These are phyloP conservation scores for Pachycephus smyrnensis DNA, from an alignment of 2,888 invertebrate genomes.

Conservation along the genomic window DNA sequence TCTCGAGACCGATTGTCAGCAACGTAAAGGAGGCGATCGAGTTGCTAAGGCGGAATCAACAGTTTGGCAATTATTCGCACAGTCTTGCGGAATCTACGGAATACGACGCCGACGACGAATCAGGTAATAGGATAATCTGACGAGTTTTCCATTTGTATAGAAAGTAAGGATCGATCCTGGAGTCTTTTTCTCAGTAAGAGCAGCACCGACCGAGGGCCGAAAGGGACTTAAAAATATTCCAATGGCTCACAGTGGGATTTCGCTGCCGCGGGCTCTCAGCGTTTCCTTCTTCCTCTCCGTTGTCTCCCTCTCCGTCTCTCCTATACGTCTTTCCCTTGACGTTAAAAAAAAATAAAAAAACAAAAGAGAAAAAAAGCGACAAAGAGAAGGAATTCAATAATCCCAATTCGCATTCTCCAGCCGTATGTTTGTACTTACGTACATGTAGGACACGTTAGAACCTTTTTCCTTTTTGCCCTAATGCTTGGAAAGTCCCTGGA, in stretches of 20 bases:
- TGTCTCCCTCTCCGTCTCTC: not conserved
- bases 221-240: not conserved
- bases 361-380: not conserved
- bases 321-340: slow-evolving; percentile 1
- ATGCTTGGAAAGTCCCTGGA: not conserved
- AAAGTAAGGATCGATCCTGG: not conserved
- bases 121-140: slow-evolving; percentile 1
- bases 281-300: not conserved
- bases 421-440: slow-evolving; percentile 1
- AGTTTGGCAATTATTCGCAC: slow-evolving; percentile 7
- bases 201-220: not conserved
- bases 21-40: slow-evolving; percentile 8
- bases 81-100: slow-evolving; percentile 3
- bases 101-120: slow-evolving; percentile 18
- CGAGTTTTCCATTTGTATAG: not conserved
- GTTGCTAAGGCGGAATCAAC: slow-evolving; percentile 8
- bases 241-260: not conserved
- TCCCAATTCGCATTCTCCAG: not conserved
- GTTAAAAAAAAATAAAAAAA: slow-evolving; percentile 11
- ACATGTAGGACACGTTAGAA: not conserved
- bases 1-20: slow-evolving; percentile 12
- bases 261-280: not conserved
- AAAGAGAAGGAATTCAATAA: not conserved
- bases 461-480: not conserved
- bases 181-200: not conserved